Conservation (phyloP, 2,797 vertebrate species). For the Sylvia borin region DNA sequence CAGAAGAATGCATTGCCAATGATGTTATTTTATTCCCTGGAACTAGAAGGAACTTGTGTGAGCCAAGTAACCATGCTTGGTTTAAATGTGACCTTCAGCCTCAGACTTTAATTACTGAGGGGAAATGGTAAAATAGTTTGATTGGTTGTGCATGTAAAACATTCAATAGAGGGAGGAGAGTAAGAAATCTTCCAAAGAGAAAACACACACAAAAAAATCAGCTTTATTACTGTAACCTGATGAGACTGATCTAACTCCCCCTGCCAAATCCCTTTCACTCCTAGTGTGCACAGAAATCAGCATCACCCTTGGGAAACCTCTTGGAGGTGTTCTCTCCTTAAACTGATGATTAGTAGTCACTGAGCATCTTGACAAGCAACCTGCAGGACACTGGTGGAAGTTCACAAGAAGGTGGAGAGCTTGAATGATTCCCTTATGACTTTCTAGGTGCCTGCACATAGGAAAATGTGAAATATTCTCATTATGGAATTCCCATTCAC, state of each 20-base stretch:
- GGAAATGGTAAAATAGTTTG: background rate
- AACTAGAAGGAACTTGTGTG: background rate
- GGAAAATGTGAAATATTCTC: background rate
- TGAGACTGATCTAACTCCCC: background rate
- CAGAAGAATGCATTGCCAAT: background rate
- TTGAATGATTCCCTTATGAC: background rate
- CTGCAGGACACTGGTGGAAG: background rate
- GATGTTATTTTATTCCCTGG: background rate
- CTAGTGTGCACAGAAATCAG: background rate
- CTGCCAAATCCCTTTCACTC: background rate
- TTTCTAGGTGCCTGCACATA: accelerated
- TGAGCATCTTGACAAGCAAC: background rate
- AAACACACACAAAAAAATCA: background rate
- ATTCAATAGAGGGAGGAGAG: background rate
- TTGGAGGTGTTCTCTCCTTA: background rate
- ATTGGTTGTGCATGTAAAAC: background rate
- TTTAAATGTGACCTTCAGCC: background rate
- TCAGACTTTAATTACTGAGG: background rate
- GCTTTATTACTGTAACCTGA: background rate
- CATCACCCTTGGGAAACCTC: background rate
- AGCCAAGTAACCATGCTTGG: background rate
- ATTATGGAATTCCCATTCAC: background rate
- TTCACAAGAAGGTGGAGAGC: background rate
- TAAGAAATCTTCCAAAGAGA: background rate
- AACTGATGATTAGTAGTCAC: background rate